Base-by-base conservation (phyloP, 2,888 invertebrate species). In the Cinara cedri region DNA sequence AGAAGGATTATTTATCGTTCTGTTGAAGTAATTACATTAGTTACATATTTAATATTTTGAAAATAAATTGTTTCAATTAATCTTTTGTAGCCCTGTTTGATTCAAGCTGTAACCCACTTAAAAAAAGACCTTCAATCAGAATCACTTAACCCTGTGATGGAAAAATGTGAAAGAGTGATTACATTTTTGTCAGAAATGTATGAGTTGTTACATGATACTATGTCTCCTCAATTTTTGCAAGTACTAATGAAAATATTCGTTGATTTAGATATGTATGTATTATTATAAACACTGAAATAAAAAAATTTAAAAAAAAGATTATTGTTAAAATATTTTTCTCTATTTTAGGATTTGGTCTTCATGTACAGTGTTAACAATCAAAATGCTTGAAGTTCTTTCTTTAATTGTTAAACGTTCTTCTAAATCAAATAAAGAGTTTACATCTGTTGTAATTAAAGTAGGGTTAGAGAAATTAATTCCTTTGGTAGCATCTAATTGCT, bases 181-280 rank as follows among this genome's bases (percentile, higher is more conserved):
- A 60, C 68, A 49, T 78, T 78, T 78, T 60, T 78, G 2, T 78
- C 78, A 51, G 78, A 78, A 42, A 78, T 78, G 57, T 78, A 78
- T 51, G 78, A 78, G 51, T 42, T 78, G 6, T 70, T 78, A 42
- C 78, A 78, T 24, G 78, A 78, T 51, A 78, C 78, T 24, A 78
- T 78, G 78, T 78, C 78, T 34, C 78, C 78, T 57, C 78, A 78
- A 42, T 78, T 60, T 70, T 42, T 78, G n/a, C 78, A 78, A 70
- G n/a, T 78, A 51, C 78, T 78, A 13, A 78, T 78, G 78, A 68
- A 78, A 13, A 78, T 70, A 10, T 78, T 78, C 51, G 70, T 78
- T 68, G 78, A 78, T n/a, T 78, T 78, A 42, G 78, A 78, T 16
- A 42, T 70, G 78, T 78, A 54, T 26, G 66, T 78, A 70, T 70